Evolutionary conservation across 2,888 invertebrate genomes (phyloP).

Genomic region (Meiosimyza decipiens): DNA sequence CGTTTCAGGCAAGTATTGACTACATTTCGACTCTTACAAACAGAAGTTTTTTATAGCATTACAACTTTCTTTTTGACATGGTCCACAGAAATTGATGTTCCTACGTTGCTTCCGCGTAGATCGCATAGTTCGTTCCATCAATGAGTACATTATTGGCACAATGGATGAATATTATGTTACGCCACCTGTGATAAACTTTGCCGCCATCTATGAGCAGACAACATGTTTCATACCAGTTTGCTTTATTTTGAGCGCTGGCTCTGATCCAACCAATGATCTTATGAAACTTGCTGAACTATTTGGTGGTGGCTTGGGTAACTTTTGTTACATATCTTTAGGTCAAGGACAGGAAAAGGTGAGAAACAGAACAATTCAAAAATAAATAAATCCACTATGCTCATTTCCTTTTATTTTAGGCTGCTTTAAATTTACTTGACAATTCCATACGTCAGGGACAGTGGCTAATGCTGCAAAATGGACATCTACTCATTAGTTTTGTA

Average conservation of each 20-base stretch:
- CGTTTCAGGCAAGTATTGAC: conserved; percentile 69
- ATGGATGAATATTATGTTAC: conserved; percentile 92
- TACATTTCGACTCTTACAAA: background rate
- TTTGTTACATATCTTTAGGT: conserved; percentile 89
- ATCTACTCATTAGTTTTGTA: conserved; percentile 83
- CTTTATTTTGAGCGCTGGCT: conserved; percentile 93
- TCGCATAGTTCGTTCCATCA: conserved; percentile 86
- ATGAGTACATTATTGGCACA: conserved; percentile 81
- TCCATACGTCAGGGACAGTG: conserved; percentile 84
- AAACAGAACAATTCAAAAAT: background rate
- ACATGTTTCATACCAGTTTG: conserved; percentile 86
- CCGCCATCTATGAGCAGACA: conserved; percentile 87
- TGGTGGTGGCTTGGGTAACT: conserved; percentile 79
- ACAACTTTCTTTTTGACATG: conserved; percentile 57
- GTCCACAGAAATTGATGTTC: conserved; percentile 77
- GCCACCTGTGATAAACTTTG: conserved; percentile 84
- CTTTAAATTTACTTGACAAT: conserved; percentile 75
- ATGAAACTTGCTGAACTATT: conserved; percentile 81
- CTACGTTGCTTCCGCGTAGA: conserved; percentile 91
- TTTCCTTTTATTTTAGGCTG: conserved; percentile 69
- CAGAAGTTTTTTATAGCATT: background rate
- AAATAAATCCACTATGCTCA: background rate
- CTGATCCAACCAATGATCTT: conserved; percentile 89
- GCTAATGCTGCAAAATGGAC: conserved; percentile 94
- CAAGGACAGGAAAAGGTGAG: conserved; percentile 90